Conservation (phyloP, 2,797 vertebrate species). For the Agapornis canus region DNA sequence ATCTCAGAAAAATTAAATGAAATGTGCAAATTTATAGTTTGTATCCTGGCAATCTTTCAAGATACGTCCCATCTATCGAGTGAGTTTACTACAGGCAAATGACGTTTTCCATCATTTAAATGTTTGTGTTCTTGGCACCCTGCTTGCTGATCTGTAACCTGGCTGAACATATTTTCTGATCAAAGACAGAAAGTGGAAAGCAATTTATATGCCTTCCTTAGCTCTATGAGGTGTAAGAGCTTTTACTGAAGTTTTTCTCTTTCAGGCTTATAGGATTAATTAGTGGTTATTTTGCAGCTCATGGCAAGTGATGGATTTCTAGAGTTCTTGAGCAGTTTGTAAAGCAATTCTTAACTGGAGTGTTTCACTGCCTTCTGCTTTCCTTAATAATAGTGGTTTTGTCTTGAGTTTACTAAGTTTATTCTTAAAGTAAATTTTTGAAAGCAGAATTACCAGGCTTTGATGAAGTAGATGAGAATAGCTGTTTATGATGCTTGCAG, state of each 20-base stretch:
- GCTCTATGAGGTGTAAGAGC: conserved; percentile 2
- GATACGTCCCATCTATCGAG: background rate
- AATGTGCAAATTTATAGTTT: conserved; percentile 43
- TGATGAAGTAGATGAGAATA: background rate
- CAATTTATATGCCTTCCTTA: conserved; percentile 28
- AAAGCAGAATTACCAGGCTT: background rate
- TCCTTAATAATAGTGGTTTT: background rate
- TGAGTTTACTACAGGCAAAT: conserved; percentile 42
- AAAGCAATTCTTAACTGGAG: background rate
- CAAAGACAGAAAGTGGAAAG: conserved; percentile 27
- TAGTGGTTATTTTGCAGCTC: conserved; percentile 28
- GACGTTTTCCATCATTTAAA: conserved; percentile 45
- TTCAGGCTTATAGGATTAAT: conserved; percentile 40
- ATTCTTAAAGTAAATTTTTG: background rate
- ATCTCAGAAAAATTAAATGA: conserved; percentile 41
- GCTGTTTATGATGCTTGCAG: background rate
- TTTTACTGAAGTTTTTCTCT: conserved; percentile 4
- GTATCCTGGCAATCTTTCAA: conserved; percentile 27
- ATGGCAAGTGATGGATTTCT: conserved; percentile 3
- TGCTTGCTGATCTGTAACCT: conserved; percentile 53
- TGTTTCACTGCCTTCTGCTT: background rate
- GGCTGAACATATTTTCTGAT: conserved; percentile 43
- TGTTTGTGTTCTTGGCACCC: conserved; percentile 46
- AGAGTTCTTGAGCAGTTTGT: background rate
- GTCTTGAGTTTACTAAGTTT: background rate